Percentiles rank a stretch among this genome's conserved stretches.
Evolutionary conservation across 1,140 invertebrate species (phyloP).

Genomic region (Hirudo medicinalis): DNA sequence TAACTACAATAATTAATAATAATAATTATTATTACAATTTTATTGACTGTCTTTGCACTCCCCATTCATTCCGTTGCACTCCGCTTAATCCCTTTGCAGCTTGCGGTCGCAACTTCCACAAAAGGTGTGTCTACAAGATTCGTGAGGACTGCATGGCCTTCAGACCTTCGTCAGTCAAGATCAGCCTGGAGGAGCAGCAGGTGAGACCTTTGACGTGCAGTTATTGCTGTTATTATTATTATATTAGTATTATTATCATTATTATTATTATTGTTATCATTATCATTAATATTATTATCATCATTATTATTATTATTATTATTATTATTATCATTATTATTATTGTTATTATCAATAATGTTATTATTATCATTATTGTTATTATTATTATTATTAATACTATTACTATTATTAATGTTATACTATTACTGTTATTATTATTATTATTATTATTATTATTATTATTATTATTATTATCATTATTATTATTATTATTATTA

Average conservation of each 20-base stretch:
- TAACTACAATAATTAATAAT: no score
- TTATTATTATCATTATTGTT: neutral
- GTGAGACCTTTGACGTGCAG: no score
- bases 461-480: neutral
- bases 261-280: no score
- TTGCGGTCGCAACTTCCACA: conserved; percentile 88
- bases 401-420: neutral
- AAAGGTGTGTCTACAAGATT: conserved; percentile 85
- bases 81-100: conserved; percentile 45
- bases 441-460: no score
- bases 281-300: no score
- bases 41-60: neutral
- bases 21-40: no score
- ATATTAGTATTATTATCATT: no score
- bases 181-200: neutral
- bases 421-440: neutral
- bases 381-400: neutral
- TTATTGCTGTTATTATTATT: no score
- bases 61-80: neutral
- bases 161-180: neutral
- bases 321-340: no score
- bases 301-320: no score
- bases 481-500: conserved; percentile 11
- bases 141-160: conserved; percentile 66
- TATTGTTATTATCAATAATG: neutral